phyloP scores from a whole-genome alignment of 2,888 invertebrate species.

The Parascotia fuliginaria region DNA sequence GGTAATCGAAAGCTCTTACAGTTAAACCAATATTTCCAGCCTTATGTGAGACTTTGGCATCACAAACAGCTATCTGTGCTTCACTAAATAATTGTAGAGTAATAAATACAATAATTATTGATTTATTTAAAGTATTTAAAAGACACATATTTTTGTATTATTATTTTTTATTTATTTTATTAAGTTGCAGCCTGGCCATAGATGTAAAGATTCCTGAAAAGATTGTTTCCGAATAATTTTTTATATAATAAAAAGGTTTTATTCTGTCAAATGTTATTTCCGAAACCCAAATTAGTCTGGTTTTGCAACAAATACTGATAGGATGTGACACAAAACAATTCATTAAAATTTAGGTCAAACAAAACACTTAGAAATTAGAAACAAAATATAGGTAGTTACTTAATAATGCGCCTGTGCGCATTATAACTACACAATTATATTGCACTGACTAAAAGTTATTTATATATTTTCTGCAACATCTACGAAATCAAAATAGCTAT shows the following conservation, averaged over 20 bases:
- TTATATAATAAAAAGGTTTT: slow-evolving; percentile 61
- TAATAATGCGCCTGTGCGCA: too few species aligned
- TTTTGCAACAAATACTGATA: too few species aligned
- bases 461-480: too few species aligned
- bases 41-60: slow-evolving; percentile 40
- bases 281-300: slow-evolving; percentile 17
- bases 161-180: slow-evolving; percentile 66
- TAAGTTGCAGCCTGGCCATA: slow-evolving; percentile 59
- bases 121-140: slow-evolving; percentile 56
- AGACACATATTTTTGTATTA: slow-evolving; percentile 80
- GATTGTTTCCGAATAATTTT: slow-evolving; percentile 75
- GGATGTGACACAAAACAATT: too few species aligned
- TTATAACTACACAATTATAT: too few species aligned
- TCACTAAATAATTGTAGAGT: slow-evolving; percentile 35
- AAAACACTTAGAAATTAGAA: too few species aligned
- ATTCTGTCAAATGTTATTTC: slow-evolving; percentile 34
- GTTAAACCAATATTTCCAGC: slow-evolving; percentile 37
- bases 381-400: too few species aligned
- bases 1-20: slow-evolving; percentile 31
- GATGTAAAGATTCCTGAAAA: slow-evolving; percentile 59
- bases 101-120: slow-evolving; percentile 29
- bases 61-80: slow-evolving; percentile 35
- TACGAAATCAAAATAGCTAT: too few species aligned
- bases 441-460: too few species aligned
- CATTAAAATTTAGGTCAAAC: too few species aligned